Conservation (phyloP, 2,797 vertebrate genomes). For the Microchirus variegatus region DNA sequence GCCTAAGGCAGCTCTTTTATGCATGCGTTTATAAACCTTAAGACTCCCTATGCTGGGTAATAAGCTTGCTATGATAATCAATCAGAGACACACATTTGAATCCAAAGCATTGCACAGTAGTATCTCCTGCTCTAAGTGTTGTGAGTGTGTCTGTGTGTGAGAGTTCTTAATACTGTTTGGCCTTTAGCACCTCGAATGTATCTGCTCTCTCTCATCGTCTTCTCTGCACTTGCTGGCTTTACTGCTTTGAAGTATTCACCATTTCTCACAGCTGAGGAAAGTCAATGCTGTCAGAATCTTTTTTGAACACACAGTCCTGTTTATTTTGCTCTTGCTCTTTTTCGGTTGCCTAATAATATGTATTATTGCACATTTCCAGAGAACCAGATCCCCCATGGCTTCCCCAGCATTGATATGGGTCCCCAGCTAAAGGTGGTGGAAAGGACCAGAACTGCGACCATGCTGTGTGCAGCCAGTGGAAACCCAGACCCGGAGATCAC, state of each 20-base stretch:
- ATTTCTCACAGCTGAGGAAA: conserved; percentile 16
- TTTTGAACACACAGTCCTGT: conserved; percentile 7
- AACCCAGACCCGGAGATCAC: conserved; percentile 97
- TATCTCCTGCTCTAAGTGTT: conserved; percentile 18
- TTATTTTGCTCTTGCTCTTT: background rate
- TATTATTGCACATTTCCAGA: conserved; percentile 77
- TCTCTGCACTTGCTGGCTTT: conserved; percentile 43
- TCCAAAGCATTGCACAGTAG: conserved; percentile 34
- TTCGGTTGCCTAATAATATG: conserved; percentile 2
- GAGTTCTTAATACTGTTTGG: conserved; percentile 31
- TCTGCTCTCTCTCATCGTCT: conserved; percentile 44
- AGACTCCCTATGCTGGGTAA: conserved; percentile 42
- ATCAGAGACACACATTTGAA: conserved; percentile 49
- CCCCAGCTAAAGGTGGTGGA: conserved; percentile 98
- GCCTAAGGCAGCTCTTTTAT: conserved; percentile 62
- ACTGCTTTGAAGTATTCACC: conserved; percentile 42
- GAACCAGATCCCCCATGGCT: conserved; percentile 92
- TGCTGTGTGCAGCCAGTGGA: conserved; percentile 95
- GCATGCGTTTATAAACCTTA: conserved; percentile 58
- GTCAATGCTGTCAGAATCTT: conserved; percentile 20
- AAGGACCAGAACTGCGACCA: conserved; percentile 92
- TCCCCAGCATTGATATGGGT: conserved; percentile 96
- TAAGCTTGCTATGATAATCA: conserved; percentile 65
- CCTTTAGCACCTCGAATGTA: conserved; percentile 40
- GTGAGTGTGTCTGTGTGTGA: conserved; percentile 5